Conservation (phyloP, 2,888 invertebrate species). For the Nephrotoma guestfalica region DNA sequence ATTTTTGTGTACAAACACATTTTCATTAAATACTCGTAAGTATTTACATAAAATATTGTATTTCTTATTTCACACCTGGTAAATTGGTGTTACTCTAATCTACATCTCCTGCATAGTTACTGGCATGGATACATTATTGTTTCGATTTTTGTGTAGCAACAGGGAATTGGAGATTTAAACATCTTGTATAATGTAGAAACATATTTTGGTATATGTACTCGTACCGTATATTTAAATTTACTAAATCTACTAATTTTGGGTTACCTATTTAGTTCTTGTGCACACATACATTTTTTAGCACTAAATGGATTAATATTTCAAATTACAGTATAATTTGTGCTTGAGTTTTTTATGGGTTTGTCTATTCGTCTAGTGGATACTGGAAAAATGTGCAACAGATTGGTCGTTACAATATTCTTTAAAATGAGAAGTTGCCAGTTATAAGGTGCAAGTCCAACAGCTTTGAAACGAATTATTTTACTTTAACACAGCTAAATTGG, state of each 20-base stretch:
- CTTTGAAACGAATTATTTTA: no score
- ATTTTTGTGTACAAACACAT: background rate
- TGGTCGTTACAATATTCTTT: no score
- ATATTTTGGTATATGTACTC: background rate
- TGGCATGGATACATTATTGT: background rate
- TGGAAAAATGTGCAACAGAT: no score
- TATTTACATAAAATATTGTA: background rate
- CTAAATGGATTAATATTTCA: background rate
- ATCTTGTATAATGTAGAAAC: background rate
- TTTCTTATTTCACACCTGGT: background rate
- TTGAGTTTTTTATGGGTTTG: background rate
- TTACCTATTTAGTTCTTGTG: background rate
- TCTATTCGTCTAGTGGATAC: no score
- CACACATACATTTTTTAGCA: background rate
- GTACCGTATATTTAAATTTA: background rate
- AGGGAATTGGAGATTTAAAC: background rate
- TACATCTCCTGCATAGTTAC: background rate
- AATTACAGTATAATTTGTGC: background rate
- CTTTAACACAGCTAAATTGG: no score
- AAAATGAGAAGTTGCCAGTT: no score
- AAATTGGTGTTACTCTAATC: background rate
- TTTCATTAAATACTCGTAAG: background rate
- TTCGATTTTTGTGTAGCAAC: background rate
- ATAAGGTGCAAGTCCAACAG: no score
- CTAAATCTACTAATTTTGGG: background rate